phyloP scores from a whole-genome alignment of 2,113 vertebrate genomes.

The Arenaria interpres region DNA sequence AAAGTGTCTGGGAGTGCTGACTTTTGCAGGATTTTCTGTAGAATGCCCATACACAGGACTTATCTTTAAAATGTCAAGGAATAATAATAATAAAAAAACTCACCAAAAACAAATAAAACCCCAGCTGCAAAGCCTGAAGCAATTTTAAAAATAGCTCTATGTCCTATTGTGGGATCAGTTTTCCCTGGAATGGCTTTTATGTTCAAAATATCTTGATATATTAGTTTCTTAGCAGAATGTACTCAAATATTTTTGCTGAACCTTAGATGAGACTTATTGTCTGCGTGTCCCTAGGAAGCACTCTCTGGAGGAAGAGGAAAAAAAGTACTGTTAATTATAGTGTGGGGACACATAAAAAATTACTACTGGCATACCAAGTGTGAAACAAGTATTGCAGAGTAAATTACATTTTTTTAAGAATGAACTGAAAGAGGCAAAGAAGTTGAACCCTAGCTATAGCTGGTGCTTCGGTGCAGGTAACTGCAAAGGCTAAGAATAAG shows the following conservation, averaged over 20 bases:
- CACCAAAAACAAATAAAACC: conserved; percentile 27
- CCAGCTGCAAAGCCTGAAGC: conserved; percentile 54
- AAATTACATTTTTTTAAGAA: not conserved
- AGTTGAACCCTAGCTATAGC: not conserved
- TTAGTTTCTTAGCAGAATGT: conserved; percentile 52
- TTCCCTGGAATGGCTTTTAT: conserved; percentile 49
- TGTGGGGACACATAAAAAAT: not conserved
- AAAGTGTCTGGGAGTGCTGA: not conserved
- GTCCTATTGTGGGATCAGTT: conserved; percentile 49
- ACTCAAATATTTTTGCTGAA: conserved; percentile 62
- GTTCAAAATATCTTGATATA: conserved; percentile 66
- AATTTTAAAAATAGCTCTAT: conserved; percentile 59
- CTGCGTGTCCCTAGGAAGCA: conserved; percentile 44
- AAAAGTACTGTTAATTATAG: not conserved
- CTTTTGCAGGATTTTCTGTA: not conserved
- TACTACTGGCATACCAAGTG: not conserved
- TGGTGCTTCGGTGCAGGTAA: not conserved
- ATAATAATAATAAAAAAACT: not conserved
- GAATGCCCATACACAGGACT: not conserved
- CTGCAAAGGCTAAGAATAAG: not conserved
- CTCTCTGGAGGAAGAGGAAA: not conserved
- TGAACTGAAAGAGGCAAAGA: not conserved
- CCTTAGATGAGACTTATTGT: conserved; percentile 54
- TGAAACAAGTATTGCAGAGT: not conserved
- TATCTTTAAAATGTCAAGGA: conserved; percentile 51